Base-by-base conservation (phyloP, 2,797 vertebrate genomes). In the Cyclopterus lumpus region DNA sequence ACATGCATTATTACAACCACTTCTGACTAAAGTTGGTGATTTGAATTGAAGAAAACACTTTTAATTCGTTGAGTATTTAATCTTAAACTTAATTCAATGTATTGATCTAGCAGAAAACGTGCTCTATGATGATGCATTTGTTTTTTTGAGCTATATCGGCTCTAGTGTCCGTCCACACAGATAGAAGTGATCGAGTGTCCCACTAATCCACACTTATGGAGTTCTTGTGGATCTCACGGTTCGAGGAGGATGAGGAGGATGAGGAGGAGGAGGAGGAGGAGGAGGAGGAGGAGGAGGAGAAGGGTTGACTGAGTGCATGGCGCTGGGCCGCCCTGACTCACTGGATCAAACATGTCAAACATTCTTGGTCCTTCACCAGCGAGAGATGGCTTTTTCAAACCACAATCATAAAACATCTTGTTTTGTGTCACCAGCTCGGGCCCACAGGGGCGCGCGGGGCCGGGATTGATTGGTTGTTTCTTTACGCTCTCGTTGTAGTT, bases 361-460 rank as follows among this genome's bases (percentile, higher is more conserved):
- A 88, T 91, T 85, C 67, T 76, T 88, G 82, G 69, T 75, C 44
- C 10, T 12, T 42, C 38, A 75, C 79, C 69, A 82, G 46, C n/a
- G 44, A 69, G 79, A 64, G 68, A 77, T 67, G 75, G 76, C 63
- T 86, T 86, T 86, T 82, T 67, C 77, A 71, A 74, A 87, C 86
- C 69, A 65, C 70, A 84, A 73, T 84, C 82, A 70, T 73, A 67
- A 62, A 74, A 84, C 57, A 61, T 78, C 75, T 79, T 81, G 66
- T 79, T 67, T 22, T 68, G 40, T 81, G 79, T 88, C 77, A 82
- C 77, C 78, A 67, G 26, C 30, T 73, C 63, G n/a, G 67, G 77
- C 68, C 53, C 72, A 60, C 34, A 44, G 60, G 53, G 73, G 36
- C 5, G 11, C 3, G 3, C 20, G 15, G 71, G 77, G 82, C 72